phyloP scores from a whole-genome alignment of 2,113 vertebrate species.

The Irena cyanogastra region DNA sequence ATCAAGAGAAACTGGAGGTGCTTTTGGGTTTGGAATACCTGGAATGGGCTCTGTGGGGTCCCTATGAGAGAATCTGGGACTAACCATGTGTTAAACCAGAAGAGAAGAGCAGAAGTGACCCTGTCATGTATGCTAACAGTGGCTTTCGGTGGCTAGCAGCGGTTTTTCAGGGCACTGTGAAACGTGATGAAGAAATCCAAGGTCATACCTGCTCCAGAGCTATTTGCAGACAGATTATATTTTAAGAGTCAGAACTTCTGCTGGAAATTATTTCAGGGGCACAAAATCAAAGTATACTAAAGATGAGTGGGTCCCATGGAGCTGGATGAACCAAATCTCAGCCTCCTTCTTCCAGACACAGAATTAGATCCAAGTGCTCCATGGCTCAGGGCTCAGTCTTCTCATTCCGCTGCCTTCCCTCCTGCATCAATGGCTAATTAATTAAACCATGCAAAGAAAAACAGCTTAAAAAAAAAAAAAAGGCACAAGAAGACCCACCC shows the following conservation, averaged over 20 bases:
- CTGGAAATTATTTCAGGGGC: neutral
- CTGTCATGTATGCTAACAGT: neutral
- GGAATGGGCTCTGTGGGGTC: neutral
- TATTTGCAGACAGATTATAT: neutral
- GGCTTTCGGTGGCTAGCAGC: no score
- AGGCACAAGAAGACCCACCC: accelerated
- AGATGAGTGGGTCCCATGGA: neutral
- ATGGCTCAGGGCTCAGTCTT: neutral
- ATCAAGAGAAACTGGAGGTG: neutral
- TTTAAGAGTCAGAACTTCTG: neutral
- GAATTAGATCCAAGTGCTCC: no score
- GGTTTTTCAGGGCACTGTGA: neutral
- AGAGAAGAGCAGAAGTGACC: neutral
- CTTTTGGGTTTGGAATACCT: neutral
- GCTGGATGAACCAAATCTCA: neutral
- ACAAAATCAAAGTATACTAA: neutral
- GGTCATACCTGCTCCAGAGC: neutral
- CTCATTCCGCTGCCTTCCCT: neutral
- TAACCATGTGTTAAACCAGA: neutral
- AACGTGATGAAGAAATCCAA: neutral
- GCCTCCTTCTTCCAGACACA: neutral
- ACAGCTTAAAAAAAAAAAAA: neutral
- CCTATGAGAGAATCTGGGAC: neutral
- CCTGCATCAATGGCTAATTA: neutral
- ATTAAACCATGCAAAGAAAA: neutral